Conservation (phyloP, 2,113 vertebrate genomes). For the Lipophrys pholis region DNA sequence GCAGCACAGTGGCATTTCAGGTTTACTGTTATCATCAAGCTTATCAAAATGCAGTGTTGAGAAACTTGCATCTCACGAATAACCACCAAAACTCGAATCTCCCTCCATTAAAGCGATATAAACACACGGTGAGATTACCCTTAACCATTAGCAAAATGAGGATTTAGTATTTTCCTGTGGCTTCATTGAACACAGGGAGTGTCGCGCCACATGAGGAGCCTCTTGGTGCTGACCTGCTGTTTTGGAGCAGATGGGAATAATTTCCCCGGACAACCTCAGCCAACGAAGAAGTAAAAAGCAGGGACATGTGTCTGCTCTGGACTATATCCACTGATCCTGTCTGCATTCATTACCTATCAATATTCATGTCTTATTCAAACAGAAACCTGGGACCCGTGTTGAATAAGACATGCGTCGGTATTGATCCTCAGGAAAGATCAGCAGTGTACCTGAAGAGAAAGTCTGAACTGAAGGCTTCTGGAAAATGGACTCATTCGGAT, state of each 20-base stretch:
- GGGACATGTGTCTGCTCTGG: slow-evolving; percentile 16
- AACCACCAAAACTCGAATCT: slow-evolving; percentile 36
- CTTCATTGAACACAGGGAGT: background rate
- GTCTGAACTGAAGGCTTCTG: slow-evolving; percentile 63
- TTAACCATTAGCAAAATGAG: slow-evolving; percentile 1
- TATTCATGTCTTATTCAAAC: slow-evolving; percentile 60
- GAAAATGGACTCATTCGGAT: slow-evolving; percentile 62
- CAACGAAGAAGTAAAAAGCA: slow-evolving; percentile 1
- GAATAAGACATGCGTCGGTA: slow-evolving; percentile 67
- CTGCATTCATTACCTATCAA: slow-evolving; percentile 66
- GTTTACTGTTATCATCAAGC: slow-evolving; percentile 35
- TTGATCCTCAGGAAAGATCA: slow-evolving; percentile 50
- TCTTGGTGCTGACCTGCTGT: background rate
- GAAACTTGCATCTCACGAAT: slow-evolving; percentile 14
- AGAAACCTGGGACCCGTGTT: slow-evolving; percentile 44
- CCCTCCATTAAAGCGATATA: slow-evolving; percentile 13
- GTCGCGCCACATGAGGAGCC: slow-evolving; percentile 7
- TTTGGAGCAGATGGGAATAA: slow-evolving; percentile 11
- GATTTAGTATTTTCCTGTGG: slow-evolving; percentile 25
- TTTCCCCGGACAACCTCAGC: slow-evolving; percentile 5
- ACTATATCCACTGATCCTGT: slow-evolving; percentile 34
- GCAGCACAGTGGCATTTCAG: slow-evolving; percentile 34
- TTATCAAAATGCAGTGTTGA: slow-evolving; percentile 32
- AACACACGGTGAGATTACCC: background rate
- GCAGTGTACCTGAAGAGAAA: slow-evolving; percentile 59